Percentiles rank a stretch among this genome's conserved stretches.
Evolutionary conservation across 2,113 vertebrate genomes (phyloP).

Genomic region (Pollachius pollachius): DNA sequence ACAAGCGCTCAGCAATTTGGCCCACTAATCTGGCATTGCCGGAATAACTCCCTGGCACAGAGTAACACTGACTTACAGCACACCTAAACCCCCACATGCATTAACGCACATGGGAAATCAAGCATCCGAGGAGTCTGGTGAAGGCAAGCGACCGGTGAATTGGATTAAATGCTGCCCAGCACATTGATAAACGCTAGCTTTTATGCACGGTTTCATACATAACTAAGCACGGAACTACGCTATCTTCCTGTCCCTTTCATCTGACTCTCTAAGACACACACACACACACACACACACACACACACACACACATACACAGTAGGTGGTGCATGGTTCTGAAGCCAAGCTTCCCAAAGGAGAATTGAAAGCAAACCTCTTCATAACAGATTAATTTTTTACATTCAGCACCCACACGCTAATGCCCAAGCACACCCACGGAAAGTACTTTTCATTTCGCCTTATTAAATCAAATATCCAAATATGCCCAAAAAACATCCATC

Average conservation of each 20-base stretch:
- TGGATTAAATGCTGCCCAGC: neutral
- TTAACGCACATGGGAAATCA: neutral
- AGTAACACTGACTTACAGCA: neutral
- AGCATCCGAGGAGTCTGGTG: neutral
- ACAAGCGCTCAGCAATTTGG: neutral
- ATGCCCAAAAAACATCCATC: neutral
- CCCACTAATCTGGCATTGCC: neutral
- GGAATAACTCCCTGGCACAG: neutral
- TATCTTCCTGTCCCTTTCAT: neutral
- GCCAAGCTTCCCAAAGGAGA: constrained; percentile 25
- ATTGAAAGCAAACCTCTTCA: constrained; percentile 8
- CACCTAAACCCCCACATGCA: constrained; percentile 6
- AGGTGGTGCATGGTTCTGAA: constrained; percentile 43
- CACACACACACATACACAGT: constrained; percentile 10
- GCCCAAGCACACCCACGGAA: neutral
- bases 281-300: constrained; percentile 7
- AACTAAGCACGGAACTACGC: too few relatives aligned
- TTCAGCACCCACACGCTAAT: constrained; percentile 26
- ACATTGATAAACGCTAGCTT: neutral
- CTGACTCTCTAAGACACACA: constrained; percentile 9
- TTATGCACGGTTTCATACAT: neutral
- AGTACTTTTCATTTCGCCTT: too few relatives aligned
- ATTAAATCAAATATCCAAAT: constrained; percentile 12
- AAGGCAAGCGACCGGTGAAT: neutral
- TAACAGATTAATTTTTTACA: constrained; percentile 27